Conservation (phyloP, 2,113 vertebrate genomes). For the Colossoma macropomum region DNA sequence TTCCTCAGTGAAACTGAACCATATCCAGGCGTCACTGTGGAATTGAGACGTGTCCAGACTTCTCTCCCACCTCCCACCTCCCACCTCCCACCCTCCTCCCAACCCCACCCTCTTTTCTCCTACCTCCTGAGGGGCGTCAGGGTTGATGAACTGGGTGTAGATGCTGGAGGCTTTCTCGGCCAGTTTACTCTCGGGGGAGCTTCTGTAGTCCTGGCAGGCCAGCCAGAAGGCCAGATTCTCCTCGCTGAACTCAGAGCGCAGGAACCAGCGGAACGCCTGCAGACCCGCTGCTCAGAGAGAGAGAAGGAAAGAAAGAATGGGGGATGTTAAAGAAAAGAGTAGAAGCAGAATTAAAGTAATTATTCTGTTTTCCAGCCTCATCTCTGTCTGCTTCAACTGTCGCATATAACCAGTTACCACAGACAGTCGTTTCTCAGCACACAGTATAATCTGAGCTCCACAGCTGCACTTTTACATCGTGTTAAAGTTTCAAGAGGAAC, state of each 20-base stretch:
- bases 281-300: conserved; percentile 76
- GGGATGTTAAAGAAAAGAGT: neutral
- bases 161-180: conserved; percentile 83
- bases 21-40: neutral
- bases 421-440: too few relatives aligned
- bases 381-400: too few relatives aligned
- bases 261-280: conserved; percentile 83
- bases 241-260: conserved; percentile 91
- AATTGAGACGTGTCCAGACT: neutral
- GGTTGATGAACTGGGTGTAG: conserved; percentile 85
- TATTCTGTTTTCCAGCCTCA: too few relatives aligned
- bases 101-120: neutral
- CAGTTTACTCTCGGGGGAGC: conserved; percentile 72
- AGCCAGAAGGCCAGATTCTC: conserved; percentile 95
- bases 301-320: neutral
- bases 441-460: too few relatives aligned
- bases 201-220: conserved; percentile 90
- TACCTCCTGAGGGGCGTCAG: conserved; percentile 88
- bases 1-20: neutral
- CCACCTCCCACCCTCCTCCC: too few relatives aligned
- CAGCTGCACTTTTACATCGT: too few relatives aligned
- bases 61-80: neutral
- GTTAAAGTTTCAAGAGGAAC: too few relatives aligned
- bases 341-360: neutral
- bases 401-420: too few relatives aligned